A percentile compares a stretch with the other conserved stretches of the same genome.
phyloP scores from a whole-genome alignment of 2,797 vertebrate species.

The Cyclura pinguis region DNA sequence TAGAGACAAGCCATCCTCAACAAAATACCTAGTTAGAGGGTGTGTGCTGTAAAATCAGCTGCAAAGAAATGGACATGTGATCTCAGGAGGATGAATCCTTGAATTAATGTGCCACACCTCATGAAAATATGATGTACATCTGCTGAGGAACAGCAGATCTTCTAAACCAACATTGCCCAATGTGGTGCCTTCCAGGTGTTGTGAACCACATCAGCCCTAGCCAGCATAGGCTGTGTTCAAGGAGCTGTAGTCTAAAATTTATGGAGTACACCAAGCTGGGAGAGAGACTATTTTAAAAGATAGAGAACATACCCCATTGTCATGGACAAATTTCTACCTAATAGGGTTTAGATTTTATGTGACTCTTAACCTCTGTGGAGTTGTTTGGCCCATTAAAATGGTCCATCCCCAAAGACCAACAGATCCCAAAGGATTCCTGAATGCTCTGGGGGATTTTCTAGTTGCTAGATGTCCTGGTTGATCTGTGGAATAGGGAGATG shows the following conservation, averaged over 20 bases:
- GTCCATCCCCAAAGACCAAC: too few relatives aligned
- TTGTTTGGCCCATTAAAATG: too few relatives aligned
- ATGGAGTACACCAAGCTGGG: background rate
- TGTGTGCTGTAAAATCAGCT: conserved; percentile 29
- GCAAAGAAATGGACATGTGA: conserved; percentile 8
- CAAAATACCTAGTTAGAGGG: conserved; percentile 44
- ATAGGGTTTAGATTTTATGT: too few relatives aligned
- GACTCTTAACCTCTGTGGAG: too few relatives aligned
- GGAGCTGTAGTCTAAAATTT: background rate
- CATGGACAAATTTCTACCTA: too few relatives aligned
- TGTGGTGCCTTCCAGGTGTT: background rate
- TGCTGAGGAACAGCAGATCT: background rate
- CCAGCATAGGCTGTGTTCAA: background rate
- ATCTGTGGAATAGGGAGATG: too few relatives aligned
- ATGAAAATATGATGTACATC: background rate
- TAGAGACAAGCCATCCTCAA: background rate
- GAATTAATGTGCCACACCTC: background rate
- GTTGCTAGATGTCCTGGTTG: too few relatives aligned
- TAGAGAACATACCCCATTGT: too few relatives aligned
- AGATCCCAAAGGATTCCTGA: too few relatives aligned
- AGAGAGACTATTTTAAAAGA: background rate
- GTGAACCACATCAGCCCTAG: background rate
- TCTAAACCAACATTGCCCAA: background rate
- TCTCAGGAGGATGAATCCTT: background rate
- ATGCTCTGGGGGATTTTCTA: too few relatives aligned